These are phyloP conservation scores for Poecilia latipinna DNA, from an alignment of 2,113 vertebrate genomes.

Conservation along the genomic window DNA sequence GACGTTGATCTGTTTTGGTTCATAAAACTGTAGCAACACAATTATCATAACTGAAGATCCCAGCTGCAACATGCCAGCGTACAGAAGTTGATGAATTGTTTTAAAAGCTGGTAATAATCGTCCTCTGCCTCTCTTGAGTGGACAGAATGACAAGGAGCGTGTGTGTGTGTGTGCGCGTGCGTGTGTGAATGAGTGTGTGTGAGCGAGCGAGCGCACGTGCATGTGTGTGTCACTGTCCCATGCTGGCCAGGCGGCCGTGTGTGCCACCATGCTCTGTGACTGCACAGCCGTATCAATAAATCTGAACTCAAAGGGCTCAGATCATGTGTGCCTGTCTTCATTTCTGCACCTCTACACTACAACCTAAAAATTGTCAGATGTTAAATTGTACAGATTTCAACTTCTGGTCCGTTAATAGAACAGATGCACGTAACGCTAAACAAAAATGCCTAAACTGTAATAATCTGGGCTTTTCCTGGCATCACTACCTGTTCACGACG, in stretches of 20 bases:
- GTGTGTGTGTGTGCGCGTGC: not conserved
- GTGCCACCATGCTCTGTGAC: conserved; percentile 78
- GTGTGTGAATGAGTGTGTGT: conserved; percentile 11
- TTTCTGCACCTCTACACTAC: conserved; percentile 28
- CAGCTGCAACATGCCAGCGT: not conserved
- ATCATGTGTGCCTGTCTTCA: conserved; percentile 77
- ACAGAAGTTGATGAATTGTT: not conserved
- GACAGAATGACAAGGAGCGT: conserved; percentile 4
- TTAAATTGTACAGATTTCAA: not conserved
- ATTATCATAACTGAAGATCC: no score
- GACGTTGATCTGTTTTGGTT: not conserved
- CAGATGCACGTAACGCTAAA: not conserved
- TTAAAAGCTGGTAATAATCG: not conserved
- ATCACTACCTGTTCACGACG: no score
- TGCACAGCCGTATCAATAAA: conserved; percentile 85
- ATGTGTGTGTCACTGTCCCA: conserved; percentile 58
- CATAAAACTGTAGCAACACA: not conserved
- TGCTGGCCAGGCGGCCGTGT: conserved; percentile 67
- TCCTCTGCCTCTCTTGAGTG: conserved; percentile 14
- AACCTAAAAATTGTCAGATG: not conserved
- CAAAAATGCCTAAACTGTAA: no score
- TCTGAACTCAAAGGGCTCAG: conserved; percentile 85
- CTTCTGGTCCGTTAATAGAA: not conserved
- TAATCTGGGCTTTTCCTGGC: no score
- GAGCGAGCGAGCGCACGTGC: conserved; percentile 32